Base-by-base conservation (phyloP, 2,888 invertebrate genomes). In the Willowsia nigromaculata region DNA sequence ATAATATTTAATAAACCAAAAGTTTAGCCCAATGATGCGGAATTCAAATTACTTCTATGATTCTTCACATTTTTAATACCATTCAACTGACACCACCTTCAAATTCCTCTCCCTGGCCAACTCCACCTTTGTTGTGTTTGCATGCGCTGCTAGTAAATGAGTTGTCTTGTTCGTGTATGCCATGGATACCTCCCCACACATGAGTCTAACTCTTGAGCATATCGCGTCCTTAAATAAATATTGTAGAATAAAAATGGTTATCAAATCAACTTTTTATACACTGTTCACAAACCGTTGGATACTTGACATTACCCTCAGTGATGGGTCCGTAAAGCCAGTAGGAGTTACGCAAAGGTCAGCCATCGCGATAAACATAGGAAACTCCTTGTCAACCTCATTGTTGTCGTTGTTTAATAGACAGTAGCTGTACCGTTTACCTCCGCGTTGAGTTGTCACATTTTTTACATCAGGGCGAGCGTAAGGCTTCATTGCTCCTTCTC, bases 311-410 rank as follows among this genome's bases (percentile, higher is more conserved):
- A 85, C 85, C 13, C 86, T 13, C 18, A 50, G 0, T 5, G 53
- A 22, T 5, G 18, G 1, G 22, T 87, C 86, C 2, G 50, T 1
- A 18, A 87, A 87, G 1, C 86, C 86, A 11, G 86, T 71, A 1
- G 80, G 80, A 0, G 86, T 87, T 7, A 87, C n/a, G 11, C 13
- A 37, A 13, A 87, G 15, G 7, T 80, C 37, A 5, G 86, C 81
- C 81, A 87, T 80, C 0, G 86, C 81, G n/a, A 87, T 68, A 25
- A 25, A 81, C 71, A 87, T 87, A 0, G 86, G 86, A 71, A 87
- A 87, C 15, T 86, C 86, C 47, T 62, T 76, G 1, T 78, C 78
- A 30, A 50, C 84, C 1, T 59, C 85, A 1, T 84, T 53, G 11
- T 50, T 59, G 0, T 65, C 53, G 1, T 56, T 59, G n/a, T n/a